Evolutionary conservation across 2,888 invertebrate species (phyloP).

Genomic region (Hydraecia micacea): DNA sequence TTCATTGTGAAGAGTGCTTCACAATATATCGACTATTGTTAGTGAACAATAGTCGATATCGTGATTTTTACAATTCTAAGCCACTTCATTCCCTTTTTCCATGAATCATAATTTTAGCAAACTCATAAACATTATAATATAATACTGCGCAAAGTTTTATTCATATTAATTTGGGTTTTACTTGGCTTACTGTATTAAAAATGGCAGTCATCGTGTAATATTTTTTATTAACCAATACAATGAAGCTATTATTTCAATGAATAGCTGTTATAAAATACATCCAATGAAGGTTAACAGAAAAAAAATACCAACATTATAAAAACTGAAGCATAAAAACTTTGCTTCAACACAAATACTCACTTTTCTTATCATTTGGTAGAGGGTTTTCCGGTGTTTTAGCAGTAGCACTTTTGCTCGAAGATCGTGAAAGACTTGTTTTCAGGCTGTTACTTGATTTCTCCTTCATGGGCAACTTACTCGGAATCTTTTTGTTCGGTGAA

Average conservation of each 20-base stretch:
- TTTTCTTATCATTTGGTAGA: conserved; percentile 92
- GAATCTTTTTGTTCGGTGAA: conserved; percentile 94
- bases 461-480: conserved; percentile 89
- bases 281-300: conserved; percentile 31
- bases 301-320: conserved; percentile 7
- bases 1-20: background rate
- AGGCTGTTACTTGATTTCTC: conserved; percentile 87
- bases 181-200: conserved; percentile 24
- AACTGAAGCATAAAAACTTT: background rate
- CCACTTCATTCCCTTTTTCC: background rate
- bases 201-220: conserved; percentile 36
- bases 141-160: background rate
- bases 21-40: too few species aligned
- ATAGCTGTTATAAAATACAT: conserved; percentile 33
- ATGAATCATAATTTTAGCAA: conserved; percentile 5
- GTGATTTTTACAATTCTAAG: background rate
- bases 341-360: conserved; percentile 84
- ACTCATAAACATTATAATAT: conserved; percentile 8
- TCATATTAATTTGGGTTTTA: conserved; percentile 10
- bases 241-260: conserved; percentile 27
- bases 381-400: conserved; percentile 93
- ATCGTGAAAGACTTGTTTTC: conserved; percentile 89
- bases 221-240: conserved; percentile 30
- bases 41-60: background rate
- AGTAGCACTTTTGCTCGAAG: conserved; percentile 91